Evolutionary conservation across 2,797 vertebrate genomes (phyloP).

Genomic region (Myotis myotis): DNA sequence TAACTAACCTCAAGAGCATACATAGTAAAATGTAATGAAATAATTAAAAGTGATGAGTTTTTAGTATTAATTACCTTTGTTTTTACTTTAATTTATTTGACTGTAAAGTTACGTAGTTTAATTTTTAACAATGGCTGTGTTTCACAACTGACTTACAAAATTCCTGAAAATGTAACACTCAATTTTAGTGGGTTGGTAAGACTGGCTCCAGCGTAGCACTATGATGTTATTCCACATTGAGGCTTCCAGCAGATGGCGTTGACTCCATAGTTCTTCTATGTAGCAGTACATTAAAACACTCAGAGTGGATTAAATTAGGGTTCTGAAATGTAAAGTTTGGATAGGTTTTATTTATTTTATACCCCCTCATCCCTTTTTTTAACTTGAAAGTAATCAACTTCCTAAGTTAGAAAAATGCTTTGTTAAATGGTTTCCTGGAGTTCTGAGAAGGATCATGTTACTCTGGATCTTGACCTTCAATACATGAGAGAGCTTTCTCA

Average conservation of each 20-base stretch:
- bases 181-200: neutral
- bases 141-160: conserved; percentile 3
- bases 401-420: conserved; percentile 10
- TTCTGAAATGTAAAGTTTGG: neutral
- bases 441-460: neutral
- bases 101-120: neutral
- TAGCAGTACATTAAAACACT: neutral
- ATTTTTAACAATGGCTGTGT: neutral
- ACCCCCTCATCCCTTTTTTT: neutral
- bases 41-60: neutral
- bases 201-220: neutral
- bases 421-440: neutral
- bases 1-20: neutral
- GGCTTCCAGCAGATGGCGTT: neutral
- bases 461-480: neutral
- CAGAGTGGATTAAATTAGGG: neutral
- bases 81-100: conserved; percentile 10
- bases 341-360: conserved; percentile 14
- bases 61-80: neutral
- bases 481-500: neutral
- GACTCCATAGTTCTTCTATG: neutral
- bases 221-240: neutral
- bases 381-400: conserved; percentile 22
- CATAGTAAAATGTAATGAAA: neutral
- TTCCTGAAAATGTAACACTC: neutral